phyloP scores from a whole-genome alignment of 1,140 invertebrate species.

The Panonychus citri region DNA sequence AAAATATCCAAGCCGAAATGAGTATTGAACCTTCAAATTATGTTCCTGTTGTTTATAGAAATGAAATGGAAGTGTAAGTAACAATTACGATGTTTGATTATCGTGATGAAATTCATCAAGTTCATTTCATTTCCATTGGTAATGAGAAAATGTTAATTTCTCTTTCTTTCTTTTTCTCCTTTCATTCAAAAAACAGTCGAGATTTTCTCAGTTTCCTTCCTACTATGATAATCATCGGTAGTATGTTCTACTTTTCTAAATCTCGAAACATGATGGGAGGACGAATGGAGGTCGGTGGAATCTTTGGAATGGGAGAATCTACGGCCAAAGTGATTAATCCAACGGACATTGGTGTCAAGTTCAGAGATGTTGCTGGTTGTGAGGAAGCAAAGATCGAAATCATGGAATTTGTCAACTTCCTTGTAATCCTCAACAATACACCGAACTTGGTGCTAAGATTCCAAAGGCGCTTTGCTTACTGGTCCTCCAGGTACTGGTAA shows the following conservation, averaged over 20 bases:
- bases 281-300: constrained; percentile 56
- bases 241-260: constrained; percentile 54
- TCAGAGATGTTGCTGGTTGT: constrained; percentile 71
- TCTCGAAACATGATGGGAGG: constrained; percentile 38
- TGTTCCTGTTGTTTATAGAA: constrained; percentile 83
- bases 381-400: constrained; percentile 90
- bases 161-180: background rate
- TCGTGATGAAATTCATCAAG: background rate
- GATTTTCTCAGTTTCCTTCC: constrained; percentile 18
- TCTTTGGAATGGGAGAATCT: constrained; percentile 88
- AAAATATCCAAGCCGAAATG: constrained; percentile 83
- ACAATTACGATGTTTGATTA: background rate
- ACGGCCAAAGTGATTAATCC: constrained; percentile 95
- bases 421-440: constrained; percentile 67
- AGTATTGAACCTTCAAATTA: constrained; percentile 72
- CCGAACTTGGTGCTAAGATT: constrained; percentile 69
- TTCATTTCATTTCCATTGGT: background rate
- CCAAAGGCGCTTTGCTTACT: constrained; percentile 36
- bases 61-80: constrained; percentile 52
- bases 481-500: constrained; percentile 75
- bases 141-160: background rate
- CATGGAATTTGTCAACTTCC: constrained; percentile 94
- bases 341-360: background rate
- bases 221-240: constrained; percentile 29
- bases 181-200: background rate